Evolutionary conservation across 2,113 vertebrate species (phyloP).

Genomic region (Gorsachius goisagi): DNA sequence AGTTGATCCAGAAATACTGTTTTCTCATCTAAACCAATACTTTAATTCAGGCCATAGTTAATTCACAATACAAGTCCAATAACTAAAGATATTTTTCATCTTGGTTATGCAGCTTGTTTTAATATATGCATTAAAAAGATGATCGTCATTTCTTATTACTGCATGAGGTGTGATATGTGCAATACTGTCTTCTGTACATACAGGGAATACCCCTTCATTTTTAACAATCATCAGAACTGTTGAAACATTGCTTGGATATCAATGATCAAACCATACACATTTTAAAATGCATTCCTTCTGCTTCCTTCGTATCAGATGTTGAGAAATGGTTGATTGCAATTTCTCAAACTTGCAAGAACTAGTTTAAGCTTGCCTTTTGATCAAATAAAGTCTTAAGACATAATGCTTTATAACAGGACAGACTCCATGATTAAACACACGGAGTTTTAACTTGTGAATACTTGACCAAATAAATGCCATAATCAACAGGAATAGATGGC

Average conservation of each 20-base stretch:
- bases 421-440: constrained; percentile 8
- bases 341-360: constrained; percentile 26
- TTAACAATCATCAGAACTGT: neutral
- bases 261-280: neutral
- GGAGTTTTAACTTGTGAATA: constrained; percentile 48
- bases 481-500: constrained; percentile 13
- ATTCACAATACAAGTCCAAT: neutral
- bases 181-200: neutral
- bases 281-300: constrained; percentile 6
- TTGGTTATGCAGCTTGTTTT: neutral
- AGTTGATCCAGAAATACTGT: neutral
- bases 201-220: neutral
- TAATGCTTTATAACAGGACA: constrained; percentile 21
- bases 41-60: neutral
- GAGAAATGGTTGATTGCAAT: constrained; percentile 39
- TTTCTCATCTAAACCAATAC: neutral
- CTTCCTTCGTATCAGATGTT: constrained; percentile 45
- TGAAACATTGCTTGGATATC: neutral
- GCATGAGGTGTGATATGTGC: neutral
- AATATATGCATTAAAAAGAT: neutral
- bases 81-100: neutral
- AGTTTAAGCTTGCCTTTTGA: constrained; percentile 54
- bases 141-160: neutral
- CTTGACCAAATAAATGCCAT: constrained; percentile 45
- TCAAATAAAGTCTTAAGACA: constrained; percentile 30